Conservation (phyloP, 2,888 invertebrate genomes). For the Latheticus oryzae region DNA sequence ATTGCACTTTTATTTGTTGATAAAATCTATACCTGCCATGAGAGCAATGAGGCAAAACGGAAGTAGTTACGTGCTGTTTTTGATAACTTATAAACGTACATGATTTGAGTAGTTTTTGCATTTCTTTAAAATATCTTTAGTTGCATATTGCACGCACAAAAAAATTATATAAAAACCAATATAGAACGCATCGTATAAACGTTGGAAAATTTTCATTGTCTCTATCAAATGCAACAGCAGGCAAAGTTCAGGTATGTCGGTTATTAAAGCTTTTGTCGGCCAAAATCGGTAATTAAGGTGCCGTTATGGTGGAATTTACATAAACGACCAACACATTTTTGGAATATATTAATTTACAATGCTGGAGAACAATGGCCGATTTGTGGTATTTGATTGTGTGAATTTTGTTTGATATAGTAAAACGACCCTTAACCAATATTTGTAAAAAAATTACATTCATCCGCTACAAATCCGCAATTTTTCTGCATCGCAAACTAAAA, state of each 20-base stretch:
- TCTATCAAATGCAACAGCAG: constrained; percentile 15
- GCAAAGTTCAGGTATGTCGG: constrained; percentile 55
- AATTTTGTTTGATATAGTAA: constrained; percentile 36
- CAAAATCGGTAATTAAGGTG: constrained; percentile 59
- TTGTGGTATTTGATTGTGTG: constrained; percentile 51
- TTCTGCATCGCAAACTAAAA: constrained; percentile 1
- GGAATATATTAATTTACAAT: constrained; percentile 57
- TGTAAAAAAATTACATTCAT: neutral
- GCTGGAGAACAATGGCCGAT: constrained; percentile 51
- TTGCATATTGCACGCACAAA: constrained; percentile 47
- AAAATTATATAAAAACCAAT: constrained; percentile 39
- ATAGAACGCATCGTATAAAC: too few species aligned
- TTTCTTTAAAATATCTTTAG: constrained; percentile 44
- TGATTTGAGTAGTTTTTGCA: constrained; percentile 45
- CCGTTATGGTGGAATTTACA: constrained; percentile 53
- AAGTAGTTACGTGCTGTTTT: constrained; percentile 51
- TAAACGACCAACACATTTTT: constrained; percentile 54
- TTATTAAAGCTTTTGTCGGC: constrained; percentile 59
- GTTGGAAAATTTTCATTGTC: constrained; percentile 40
- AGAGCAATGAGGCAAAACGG: constrained; percentile 48
- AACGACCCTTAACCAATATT: neutral
- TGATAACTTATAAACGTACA: constrained; percentile 45
- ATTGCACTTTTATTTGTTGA: constrained; percentile 49
- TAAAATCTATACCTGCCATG: constrained; percentile 50
- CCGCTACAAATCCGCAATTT: neutral